Evolutionary conservation across 2,888 invertebrate genomes (phyloP).

Genomic region (Ormyrus rosae): DNA sequence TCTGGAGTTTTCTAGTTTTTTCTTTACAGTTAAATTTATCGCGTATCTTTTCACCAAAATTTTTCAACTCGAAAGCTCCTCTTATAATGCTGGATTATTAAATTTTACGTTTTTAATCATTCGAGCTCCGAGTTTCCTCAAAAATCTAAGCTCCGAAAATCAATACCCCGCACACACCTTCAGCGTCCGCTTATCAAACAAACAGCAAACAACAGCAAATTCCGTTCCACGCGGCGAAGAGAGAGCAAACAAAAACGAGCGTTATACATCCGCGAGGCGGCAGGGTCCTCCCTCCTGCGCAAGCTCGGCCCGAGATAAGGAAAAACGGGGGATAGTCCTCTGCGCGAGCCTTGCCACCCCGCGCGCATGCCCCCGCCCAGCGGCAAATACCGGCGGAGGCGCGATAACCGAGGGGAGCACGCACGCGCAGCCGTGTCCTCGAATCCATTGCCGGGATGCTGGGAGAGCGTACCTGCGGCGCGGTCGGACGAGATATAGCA

Average conservation of each 20-base stretch:
- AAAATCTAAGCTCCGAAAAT: too few species aligned
- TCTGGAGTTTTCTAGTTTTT: too few species aligned
- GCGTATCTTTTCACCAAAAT: too few species aligned
- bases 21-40: too few species aligned
- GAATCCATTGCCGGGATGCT: slow-evolving; percentile 46
- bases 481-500: slow-evolving; percentile 62
- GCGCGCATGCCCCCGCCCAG: slow-evolving; percentile 57
- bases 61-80: too few species aligned
- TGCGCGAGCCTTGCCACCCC: slow-evolving; percentile 61
- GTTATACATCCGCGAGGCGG: too few species aligned
- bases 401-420: slow-evolving; percentile 30
- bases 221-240: too few species aligned
- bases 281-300: background rate
- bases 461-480: slow-evolving; percentile 52
- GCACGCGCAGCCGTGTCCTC: slow-evolving; percentile 11
- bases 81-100: too few species aligned
- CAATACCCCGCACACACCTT: too few species aligned
- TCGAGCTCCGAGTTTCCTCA: too few species aligned
- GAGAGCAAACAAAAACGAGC: too few species aligned
- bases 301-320: slow-evolving; percentile 34
- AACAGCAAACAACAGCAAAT: slow-evolving; percentile 2
- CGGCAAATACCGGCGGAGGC: slow-evolving; percentile 9
- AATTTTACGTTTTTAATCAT: too few species aligned
- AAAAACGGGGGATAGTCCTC: slow-evolving; percentile 36
- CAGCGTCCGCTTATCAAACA: background rate